A percentile compares a stretch with the other conserved stretches of the same genome.
Evolutionary conservation across 30 jellyfish, hydroid and myxozoan species (phyloP).

Genomic region (Aurelia aurita): DNA sequence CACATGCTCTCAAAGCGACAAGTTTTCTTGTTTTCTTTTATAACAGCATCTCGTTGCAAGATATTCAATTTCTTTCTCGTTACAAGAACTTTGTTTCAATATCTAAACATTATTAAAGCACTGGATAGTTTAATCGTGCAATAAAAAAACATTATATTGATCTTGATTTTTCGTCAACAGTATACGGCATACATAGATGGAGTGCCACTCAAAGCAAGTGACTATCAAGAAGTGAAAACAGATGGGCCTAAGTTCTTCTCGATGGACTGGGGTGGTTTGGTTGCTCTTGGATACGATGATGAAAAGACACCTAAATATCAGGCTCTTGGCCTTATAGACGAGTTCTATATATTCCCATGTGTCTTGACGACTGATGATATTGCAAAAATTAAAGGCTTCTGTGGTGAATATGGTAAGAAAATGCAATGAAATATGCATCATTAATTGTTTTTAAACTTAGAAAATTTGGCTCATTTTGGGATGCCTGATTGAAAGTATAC

Average conservation of each 20-base stretch:
- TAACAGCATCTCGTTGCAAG: no score
- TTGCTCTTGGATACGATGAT: slow-evolving; percentile 85
- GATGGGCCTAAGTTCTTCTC: slow-evolving; percentile 73
- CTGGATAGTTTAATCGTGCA: no score
- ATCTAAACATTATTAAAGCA: no score
- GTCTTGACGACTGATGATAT: slow-evolving; percentile 72
- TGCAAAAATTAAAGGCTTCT: slow-evolving; percentile 43
- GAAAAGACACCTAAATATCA: slow-evolving; percentile 37
- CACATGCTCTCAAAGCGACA: no score
- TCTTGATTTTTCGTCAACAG: slow-evolving; percentile 39
- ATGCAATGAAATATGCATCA: no score
- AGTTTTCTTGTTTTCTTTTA: no score
- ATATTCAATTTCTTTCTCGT: no score
- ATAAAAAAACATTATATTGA: no score
- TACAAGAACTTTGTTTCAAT: no score
- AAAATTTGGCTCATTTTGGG: no score
- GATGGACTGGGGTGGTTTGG: slow-evolving; percentile 91
- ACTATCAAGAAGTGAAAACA: slow-evolving; percentile 44
- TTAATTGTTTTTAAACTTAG: no score
- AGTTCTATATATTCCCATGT: slow-evolving; percentile 93
- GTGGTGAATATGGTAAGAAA: slow-evolving; percentile 83
- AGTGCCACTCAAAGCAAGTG: slow-evolving; percentile 47
- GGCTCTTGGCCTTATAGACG: slow-evolving; percentile 82
- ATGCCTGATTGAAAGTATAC: no score
- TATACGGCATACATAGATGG: slow-evolving; percentile 66